Percentiles rank a stretch among this genome's conserved stretches.
Evolutionary conservation across 1,140 invertebrate species (phyloP).

Genomic region (Ceratina japonica): DNA sequence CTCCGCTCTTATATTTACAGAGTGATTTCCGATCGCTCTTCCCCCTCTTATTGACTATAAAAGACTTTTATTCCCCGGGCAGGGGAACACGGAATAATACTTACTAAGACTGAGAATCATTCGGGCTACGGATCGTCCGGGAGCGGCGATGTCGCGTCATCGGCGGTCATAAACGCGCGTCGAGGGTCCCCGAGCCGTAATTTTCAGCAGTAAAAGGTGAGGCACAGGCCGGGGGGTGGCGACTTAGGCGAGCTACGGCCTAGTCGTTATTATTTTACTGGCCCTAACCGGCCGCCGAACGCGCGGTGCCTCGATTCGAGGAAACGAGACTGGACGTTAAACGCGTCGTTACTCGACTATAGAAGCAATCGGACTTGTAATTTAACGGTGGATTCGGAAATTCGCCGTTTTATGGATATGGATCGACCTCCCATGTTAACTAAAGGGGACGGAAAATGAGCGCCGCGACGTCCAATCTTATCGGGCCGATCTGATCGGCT

Average conservation of each 20-base stretch:
- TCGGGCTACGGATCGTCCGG: conserved; percentile 12
- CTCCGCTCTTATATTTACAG: not conserved
- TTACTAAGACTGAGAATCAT: not conserved
- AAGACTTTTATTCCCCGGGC: not conserved
- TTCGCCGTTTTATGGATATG: not conserved
- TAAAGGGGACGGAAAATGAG: too few relatives aligned
- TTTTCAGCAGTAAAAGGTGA: conserved; percentile 69
- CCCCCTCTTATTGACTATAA: not conserved
- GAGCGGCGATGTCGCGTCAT: conserved; percentile 58
- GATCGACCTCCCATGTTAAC: not conserved
- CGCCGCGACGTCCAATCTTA: too few relatives aligned
- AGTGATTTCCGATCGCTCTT: not conserved
- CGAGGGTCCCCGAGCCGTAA: conserved; percentile 62
- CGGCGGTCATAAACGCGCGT: conserved; percentile 65
- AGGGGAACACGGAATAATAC: not conserved
- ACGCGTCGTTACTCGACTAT: not conserved
- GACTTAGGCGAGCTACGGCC: conserved; percentile 25
- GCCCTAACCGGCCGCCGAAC: conserved; percentile 65
- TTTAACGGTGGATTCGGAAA: not conserved
- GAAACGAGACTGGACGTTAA: conserved; percentile 18
- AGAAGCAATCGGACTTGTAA: not conserved
- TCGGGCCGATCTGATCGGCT: too few relatives aligned
- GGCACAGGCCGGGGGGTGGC: conserved; percentile 42
- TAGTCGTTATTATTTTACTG: conserved; percentile 74
- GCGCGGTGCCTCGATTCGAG: conserved; percentile 44